Evolutionary conservation across 2,888 invertebrate genomes (phyloP), one percentile per base, ranked within the genome.

Genomic region (Hanleya hanleyi): DNA sequence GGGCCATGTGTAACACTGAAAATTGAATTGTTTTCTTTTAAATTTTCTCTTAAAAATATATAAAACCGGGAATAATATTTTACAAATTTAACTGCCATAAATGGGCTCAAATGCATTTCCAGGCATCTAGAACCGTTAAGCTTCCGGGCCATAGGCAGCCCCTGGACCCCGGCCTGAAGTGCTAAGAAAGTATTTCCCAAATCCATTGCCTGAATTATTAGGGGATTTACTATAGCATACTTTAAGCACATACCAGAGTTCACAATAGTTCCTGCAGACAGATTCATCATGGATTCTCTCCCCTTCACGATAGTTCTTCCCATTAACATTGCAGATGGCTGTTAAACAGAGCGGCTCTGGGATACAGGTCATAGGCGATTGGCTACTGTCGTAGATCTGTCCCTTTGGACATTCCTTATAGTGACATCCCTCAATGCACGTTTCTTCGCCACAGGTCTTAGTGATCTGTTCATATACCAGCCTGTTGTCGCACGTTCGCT

Each of bases 401-500:
- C 94, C 95, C 37, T 93, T 92, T 0, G 94, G 93, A 80, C 97
- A 97, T 3, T 93, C 91, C 83, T 95, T 94, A 1, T 94, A 93
- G 74, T 93, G 93, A 88, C 97, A 97, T 0, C 96, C 96, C 61
- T 94, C 93, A 22, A 87, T 83, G 75, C 88, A 88, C 37, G 81
- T 77, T 47, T 85, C 84, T 66, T 84, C 77, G 6, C 81, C 77
- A 51, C 93, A 92, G 85, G 96, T 96, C 70, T 93, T 92, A 62
- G 93, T 93, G 9, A 94, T 89, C 41, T 94, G 93, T 5, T 91
- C 92, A 84, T 94, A 94, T 1, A 84, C 76, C 9, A 93, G 93
- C 15, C 90, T 82, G 87, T 96, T 96, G 82, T 96, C 96, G 86
- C 97, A 97, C 0, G 96, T 96, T 88, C 95, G 95, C 15, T 93